Evolutionary conservation across 2,888 invertebrate species (phyloP).

Genomic region (Chymomyza caudatula): DNA sequence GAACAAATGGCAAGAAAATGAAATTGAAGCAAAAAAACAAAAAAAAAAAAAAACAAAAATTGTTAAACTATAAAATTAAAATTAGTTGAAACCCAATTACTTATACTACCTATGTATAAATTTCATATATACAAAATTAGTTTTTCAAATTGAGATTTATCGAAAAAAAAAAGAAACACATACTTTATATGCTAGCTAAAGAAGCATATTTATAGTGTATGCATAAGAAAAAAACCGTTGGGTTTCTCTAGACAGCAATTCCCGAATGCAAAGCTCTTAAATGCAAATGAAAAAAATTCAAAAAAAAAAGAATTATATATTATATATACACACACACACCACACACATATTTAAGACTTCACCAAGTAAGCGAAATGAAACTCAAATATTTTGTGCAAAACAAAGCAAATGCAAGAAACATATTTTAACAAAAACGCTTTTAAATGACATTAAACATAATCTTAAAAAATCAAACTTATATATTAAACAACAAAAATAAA

Average conservation of each 20-base stretch:
- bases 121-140: neutral
- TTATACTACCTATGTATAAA: neutral
- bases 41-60: constrained; percentile 12
- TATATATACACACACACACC: neutral
- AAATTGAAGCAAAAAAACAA: constrained; percentile 9
- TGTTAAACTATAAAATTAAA: constrained; percentile 30
- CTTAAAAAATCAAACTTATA: neutral
- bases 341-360: neutral
- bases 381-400: neutral
- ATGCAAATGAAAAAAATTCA: neutral
- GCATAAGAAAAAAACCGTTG: neutral
- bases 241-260: constrained; percentile 2
- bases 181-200: constrained; percentile 16
- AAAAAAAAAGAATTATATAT: neutral
- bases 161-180: constrained; percentile 9
- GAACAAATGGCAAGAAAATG: constrained; percentile 5
- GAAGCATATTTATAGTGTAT: neutral
- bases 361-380: neutral
- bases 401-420: neutral
- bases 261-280: neutral
- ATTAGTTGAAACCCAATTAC: constrained; percentile 28
- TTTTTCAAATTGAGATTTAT: neutral
- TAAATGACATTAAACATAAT: neutral
- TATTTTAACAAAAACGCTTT: neutral
- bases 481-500: constrained; percentile 3